phyloP scores from a whole-genome alignment of 2,888 invertebrate genomes.

The Phalera bucephala region DNA sequence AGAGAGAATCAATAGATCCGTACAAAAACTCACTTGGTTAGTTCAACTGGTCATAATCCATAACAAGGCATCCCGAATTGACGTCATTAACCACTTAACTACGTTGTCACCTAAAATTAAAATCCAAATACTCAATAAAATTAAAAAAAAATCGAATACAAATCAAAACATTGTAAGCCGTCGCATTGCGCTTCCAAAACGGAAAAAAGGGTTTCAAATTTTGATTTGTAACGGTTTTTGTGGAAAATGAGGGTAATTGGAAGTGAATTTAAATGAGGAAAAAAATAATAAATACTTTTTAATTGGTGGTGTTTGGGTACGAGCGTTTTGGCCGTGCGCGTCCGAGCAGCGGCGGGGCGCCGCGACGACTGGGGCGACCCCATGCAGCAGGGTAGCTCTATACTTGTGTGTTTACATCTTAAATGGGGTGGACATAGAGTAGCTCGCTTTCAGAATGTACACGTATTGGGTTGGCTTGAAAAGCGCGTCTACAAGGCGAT shows the following conservation, averaged over 20 bases:
- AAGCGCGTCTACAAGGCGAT: not conserved
- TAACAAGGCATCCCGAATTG: constrained; percentile 45
- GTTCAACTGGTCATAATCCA: constrained; percentile 37
- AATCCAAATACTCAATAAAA: constrained; percentile 21
- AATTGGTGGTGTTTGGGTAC: constrained; percentile 24
- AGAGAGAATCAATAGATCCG: constrained; percentile 38
- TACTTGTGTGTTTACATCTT: constrained; percentile 80
- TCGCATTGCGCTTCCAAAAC: constrained; percentile 25
- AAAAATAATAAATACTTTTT: constrained; percentile 25
- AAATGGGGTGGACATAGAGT: constrained; percentile 69
- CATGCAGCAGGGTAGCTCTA: constrained; percentile 48
- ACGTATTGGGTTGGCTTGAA: not conserved
- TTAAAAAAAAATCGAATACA: constrained; percentile 17
- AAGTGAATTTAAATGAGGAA: constrained; percentile 9
- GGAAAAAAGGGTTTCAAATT: not conserved
- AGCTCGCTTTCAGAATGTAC: constrained; percentile 8
- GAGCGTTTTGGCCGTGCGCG: constrained; percentile 39
- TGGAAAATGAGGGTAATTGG: not conserved
- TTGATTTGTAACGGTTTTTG: no score
- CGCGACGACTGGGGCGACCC: constrained; percentile 65
- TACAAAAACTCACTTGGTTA: constrained; percentile 38
- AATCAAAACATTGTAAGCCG: constrained; percentile 21
- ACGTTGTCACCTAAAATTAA: constrained; percentile 21
- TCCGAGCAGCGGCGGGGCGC: constrained; percentile 58
- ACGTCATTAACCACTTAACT: constrained; percentile 23